These are phyloP conservation scores for Isurus oxyrinchus DNA, from an alignment of 2,113 vertebrate species.

Conservation along the genomic window DNA sequence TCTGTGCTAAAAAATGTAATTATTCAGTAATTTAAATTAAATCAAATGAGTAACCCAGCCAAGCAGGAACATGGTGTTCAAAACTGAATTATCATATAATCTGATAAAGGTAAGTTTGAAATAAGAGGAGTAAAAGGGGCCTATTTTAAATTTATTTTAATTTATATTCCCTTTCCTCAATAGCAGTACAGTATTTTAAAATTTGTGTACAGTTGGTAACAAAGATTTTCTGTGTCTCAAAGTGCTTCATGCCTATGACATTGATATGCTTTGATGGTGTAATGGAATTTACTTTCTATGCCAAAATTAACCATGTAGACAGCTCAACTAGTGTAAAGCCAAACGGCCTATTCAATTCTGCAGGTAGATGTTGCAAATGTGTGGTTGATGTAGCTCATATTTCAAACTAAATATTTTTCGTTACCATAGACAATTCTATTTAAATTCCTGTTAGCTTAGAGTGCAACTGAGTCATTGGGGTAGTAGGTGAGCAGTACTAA, in stretches of 20 bases:
- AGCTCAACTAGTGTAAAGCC: not conserved
- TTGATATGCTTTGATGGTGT: not conserved
- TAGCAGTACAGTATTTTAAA: not conserved
- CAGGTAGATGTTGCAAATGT: not conserved
- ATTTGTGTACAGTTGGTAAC: not conserved
- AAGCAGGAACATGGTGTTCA: not conserved
- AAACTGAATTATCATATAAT: not conserved
- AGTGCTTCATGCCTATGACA: not conserved
- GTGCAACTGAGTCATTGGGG: not conserved
- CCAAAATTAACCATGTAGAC: not conserved
- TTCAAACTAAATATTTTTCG: not conserved
- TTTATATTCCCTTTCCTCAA: not conserved
- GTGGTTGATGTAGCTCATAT: not conserved
- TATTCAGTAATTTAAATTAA: not conserved
- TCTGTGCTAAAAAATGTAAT: not conserved
- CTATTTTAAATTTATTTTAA: conserved; percentile 4
- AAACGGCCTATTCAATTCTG: not conserved
- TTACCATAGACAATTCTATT: not conserved
- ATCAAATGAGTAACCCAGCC: not conserved
- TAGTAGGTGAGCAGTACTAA: not conserved
- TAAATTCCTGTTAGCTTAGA: not conserved
- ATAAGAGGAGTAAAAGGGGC: not conserved
- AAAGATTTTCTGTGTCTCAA: not conserved
- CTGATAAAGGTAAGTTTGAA: not conserved
- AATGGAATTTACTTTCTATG: not conserved